Evolutionary conservation across 2,888 invertebrate species (phyloP).

Genomic region (Tricholauxania praeusta): DNA sequence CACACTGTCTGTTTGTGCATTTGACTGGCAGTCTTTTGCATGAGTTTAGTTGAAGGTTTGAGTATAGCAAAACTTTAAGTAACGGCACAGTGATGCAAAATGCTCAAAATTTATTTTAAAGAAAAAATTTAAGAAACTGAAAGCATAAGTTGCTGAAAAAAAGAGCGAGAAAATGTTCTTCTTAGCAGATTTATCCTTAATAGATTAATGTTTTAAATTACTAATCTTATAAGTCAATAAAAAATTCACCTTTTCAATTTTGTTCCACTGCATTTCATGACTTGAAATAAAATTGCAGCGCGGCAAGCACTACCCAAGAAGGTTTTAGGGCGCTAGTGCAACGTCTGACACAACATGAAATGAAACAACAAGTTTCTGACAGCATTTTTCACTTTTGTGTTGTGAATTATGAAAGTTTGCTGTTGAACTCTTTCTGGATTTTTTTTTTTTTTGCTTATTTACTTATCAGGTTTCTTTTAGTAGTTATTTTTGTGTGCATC

Average conservation of each 20-base stretch:
- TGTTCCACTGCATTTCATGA: no score
- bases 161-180: no score
- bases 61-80: background rate
- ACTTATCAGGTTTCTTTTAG: background rate
- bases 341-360: background rate
- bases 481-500: background rate
- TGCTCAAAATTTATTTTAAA: no score
- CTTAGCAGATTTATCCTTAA: no score
- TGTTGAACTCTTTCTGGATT: background rate
- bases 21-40: constrained; percentile 21
- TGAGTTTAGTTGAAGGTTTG: constrained; percentile 12
- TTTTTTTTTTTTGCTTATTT: background rate
- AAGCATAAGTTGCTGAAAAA: no score
- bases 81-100: background rate
- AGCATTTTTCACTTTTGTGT: constrained; percentile 2
- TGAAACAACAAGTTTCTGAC: constrained; percentile 6
- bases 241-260: no score
- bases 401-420: no score
- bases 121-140: no score
- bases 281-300: background rate
- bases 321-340: background rate
- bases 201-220: no score
- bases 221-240: no score
- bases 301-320: background rate
- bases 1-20: background rate